A percentile compares a stretch with the other conserved stretches of the same genome.
phyloP scores from a whole-genome alignment of 1,140 invertebrate species.

The Pseudomyrmex gracilis region DNA sequence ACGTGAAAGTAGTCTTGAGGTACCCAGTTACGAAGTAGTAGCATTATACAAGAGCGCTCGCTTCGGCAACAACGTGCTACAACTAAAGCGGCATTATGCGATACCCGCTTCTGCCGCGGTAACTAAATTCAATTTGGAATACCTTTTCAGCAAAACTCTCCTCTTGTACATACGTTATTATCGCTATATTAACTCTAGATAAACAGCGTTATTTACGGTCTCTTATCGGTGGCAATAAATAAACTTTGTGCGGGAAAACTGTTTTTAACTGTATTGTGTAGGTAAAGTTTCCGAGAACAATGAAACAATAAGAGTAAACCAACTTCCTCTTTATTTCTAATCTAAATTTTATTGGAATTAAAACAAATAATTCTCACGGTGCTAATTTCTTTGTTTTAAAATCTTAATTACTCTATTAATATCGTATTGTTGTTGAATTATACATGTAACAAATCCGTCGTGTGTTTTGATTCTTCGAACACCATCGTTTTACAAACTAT shows the following conservation, averaged over 20 bases:
- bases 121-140: slow-evolving; percentile 68
- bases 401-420: too few relatives aligned
- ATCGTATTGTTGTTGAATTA: too few relatives aligned
- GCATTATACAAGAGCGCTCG: slow-evolving; percentile 64
- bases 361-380: too few relatives aligned
- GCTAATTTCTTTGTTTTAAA: too few relatives aligned
- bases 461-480: neutral
- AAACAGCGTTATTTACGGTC: slow-evolving; percentile 31
- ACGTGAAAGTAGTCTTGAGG: slow-evolving; percentile 8
- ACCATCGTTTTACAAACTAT: neutral
- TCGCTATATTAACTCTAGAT: slow-evolving; percentile 45
- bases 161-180: slow-evolving; percentile 50
- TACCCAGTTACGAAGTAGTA: slow-evolving; percentile 45
- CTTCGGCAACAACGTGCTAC: slow-evolving; percentile 28
- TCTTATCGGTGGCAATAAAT: neutral
- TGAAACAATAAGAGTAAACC: too few relatives aligned
- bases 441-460: neutral
- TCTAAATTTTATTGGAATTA: too few relatives aligned
- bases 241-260: neutral
- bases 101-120: slow-evolving; percentile 47
- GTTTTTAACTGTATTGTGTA: neutral
- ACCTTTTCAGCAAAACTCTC: slow-evolving; percentile 68
- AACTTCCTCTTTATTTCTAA: too few relatives aligned
- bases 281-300: too few relatives aligned
- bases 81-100: slow-evolving; percentile 60